Evolutionary conservation across 2,113 vertebrate genomes (phyloP), one percentile per base, ranked within the genome.

Genomic region (Cisticola juncidis): DNA sequence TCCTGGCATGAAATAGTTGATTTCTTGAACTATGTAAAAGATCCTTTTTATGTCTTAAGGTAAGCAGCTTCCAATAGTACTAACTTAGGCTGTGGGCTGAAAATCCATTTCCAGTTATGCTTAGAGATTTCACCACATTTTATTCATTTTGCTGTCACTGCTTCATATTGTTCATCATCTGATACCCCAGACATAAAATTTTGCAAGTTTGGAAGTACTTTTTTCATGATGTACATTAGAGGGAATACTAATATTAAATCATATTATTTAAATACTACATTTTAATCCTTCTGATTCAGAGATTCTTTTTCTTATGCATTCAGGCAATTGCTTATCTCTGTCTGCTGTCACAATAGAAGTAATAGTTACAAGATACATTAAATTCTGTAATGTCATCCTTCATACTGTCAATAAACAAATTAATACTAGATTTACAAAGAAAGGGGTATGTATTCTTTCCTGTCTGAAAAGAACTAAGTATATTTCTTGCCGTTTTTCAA

Each of bases 191-290:
- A 74, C 1, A 2, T 44, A 61, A 90, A 40, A 83, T 35, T 56
- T 44, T 0, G 0, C 19, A 31, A 23, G 2, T 77, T 86, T 57
- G 3, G 21, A 86, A 54, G 23, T 31, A 74, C 5, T 51, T 70
- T 71, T 73, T 33, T 42, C 14, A 62, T 78, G 1, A 53, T 42
- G 2, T 33, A 14, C 50, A 22, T 74, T 35, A 89, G 13, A 73
- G 22, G 7, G 47, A 76, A 78, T 62, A 73, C 6, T 64, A 14
- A 45, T 60, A 80, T 22, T 60, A 44, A 83, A 50, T 26, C 0
- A 25, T 29, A 50, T 18, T 45, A 44, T 76, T 60, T 93, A 91
- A 84, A 50, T 81, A 23, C 1, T 44, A 21, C 12, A 48, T n/a
- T 79, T 66, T n/a, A 44, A 51, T 62, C 3, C 2, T 40, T 74